Evolutionary conservation across 92 coral and sea anemone species (phyloP), one percentile per base, ranked within the genome.

Genomic region (Heteractis magnifica): DNA sequence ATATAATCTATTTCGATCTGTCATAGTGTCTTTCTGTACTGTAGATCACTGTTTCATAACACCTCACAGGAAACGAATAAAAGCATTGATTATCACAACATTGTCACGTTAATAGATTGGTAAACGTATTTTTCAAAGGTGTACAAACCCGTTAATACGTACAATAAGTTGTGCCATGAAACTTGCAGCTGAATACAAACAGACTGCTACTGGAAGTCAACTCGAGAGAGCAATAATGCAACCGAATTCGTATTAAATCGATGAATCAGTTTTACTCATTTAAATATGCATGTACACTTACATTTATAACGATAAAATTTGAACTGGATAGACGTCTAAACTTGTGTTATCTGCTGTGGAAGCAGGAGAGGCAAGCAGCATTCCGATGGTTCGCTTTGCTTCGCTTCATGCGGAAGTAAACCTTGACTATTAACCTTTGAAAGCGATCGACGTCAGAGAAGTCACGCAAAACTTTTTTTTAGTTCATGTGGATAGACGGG

Each of bases 361-460:
- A 76, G 11, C 10, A 55, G 15, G 81, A 52, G n/a, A 55, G 62
- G 64, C 49, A 20, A 23, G 15, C 15, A 77, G 51, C 81, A 79
- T 65, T 59, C 73, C 52, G 74, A 79, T 59, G 10, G 83, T 65
- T 50, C 18, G 52, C 20, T 8, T 14, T 19, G 84, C 71, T 8
- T 14, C n/a, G 84, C 71, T 79, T 71, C 79, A 78, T 9, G 74
- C 74, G 86, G 91, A 83, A 79, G 88, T 53, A 16, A 88, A 78
- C 58, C 71, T 83, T 15, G 65, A 13, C 65, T 59, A 5, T 21
- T 15, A 16, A 59, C 6, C 65, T 56, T 41, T 79, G 49, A 83
- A 83, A 70, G 72, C 77, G 62, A 70, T 56, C 77, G 62, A 49
- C 77, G 78, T 81, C 85, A 70, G 49, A 49, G 50, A 16, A 51